phyloP scores from a whole-genome alignment of 2,797 vertebrate species.

The Chelmon rostratus region DNA sequence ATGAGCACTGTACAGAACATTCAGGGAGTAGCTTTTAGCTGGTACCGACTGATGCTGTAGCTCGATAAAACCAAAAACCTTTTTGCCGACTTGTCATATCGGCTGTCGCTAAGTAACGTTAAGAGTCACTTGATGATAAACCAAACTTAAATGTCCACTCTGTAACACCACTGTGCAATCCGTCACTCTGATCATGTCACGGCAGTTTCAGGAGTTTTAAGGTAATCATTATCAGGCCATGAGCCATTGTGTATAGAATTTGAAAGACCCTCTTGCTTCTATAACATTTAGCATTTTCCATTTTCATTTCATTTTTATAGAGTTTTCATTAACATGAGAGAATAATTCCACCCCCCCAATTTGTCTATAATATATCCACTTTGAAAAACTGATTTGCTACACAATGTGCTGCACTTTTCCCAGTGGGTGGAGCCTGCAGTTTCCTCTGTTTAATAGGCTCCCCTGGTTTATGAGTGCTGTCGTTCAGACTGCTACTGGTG shows the following conservation, averaged over 20 bases:
- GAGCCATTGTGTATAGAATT: too few relatives aligned
- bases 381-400: conserved; percentile 18
- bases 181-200: not conserved
- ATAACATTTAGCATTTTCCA: not conserved
- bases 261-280: not conserved
- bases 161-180: too few relatives aligned
- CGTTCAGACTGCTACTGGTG: conserved; percentile 48
- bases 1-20: not conserved
- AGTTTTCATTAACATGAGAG: not conserved
- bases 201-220: not conserved
- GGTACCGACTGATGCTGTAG: not conserved
- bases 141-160: not conserved
- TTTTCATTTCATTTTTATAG: not conserved
- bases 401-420: conserved; percentile 11
- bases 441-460: conserved; percentile 33
- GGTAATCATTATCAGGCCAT: too few relatives aligned
- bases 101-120: not conserved
- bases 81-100: not conserved
- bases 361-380: not conserved
- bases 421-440: conserved; percentile 29
- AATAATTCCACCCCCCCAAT: not conserved
- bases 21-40: not conserved
- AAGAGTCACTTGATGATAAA: not conserved
- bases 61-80: not conserved
- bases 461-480: conserved; percentile 45